Base-by-base conservation (phyloP, 1,140 invertebrate species). In the Leptopilina clavipes region DNA sequence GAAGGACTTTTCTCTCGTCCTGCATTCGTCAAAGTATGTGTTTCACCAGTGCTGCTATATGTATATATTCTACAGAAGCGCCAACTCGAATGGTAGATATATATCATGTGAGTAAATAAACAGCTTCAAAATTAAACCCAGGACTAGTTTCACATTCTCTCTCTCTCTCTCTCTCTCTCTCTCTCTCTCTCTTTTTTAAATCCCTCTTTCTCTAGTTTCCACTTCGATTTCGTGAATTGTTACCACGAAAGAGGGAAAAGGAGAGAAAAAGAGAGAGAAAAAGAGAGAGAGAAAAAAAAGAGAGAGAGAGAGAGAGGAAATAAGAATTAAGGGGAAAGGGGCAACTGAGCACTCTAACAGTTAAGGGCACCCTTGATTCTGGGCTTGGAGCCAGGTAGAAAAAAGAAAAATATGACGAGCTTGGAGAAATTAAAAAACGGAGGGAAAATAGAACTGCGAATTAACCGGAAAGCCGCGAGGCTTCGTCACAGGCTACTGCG, bases 381-480 rank as follows among this genome's bases (percentile, higher is more conserved):
- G 59, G 59, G 59, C 59, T 65, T 25, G 25, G 59, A 65, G 59
- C 59, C 59, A 65, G 59, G 19, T 19, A 12, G 25, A 22, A 65
- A 65, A 65, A 65, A 25, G 59, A 12, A 65, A 65, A 65, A 65
- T 37, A 65, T 37, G 59, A 65, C 59, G 56, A 59, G 14, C 25
- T 22, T 31, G 11, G 44, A 79, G 54, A 75, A 73, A 79, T 59
- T 72, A 77, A 77, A 79, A 79, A 71, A 40, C 44, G 43, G 37
- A 72, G 71, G 37, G 59, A 44, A 77, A 77, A 77, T 56, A 72
- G 73, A 77, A 40, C 72, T 73, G 70, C 72, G 72, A 77, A 79
- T 79, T 79, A 79, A 79, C 76, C 72, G 72, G 37, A 44, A 70
- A 52, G 76, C 17, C 70, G 48, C 54, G 43, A 40, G 72, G 1